These are phyloP conservation scores for Drosophila anomalipes DNA, from an alignment of 2,888 invertebrate species.

Conservation along the genomic window DNA sequence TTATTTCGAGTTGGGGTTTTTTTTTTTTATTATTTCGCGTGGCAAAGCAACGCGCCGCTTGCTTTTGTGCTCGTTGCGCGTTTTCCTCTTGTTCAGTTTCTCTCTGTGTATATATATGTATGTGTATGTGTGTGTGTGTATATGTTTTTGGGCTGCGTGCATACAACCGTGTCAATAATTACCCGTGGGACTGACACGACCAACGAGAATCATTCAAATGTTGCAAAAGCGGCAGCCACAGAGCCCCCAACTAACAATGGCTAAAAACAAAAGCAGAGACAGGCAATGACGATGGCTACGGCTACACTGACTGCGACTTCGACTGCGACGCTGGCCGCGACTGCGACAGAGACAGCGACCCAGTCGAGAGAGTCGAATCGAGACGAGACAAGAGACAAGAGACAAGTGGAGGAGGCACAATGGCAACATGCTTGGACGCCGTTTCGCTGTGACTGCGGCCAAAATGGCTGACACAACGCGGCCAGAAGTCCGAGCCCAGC, in stretches of 20 bases:
- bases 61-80: slow-evolving; percentile 51
- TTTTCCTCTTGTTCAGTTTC: slow-evolving; percentile 38
- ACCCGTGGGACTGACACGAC: slow-evolving; percentile 84
- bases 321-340: slow-evolving; percentile 15
- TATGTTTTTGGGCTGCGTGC: slow-evolving; percentile 82
- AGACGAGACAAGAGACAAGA: slow-evolving; percentile 45
- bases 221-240: slow-evolving; percentile 77
- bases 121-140: slow-evolving; percentile 39
- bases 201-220: slow-evolving; percentile 83
- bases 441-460: slow-evolving; percentile 51
- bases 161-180: slow-evolving; percentile 83
- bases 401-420: slow-evolving; percentile 51
- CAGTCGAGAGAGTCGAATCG: slow-evolving; percentile 54
- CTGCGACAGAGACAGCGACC: slow-evolving; percentile 25
- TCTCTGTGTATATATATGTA: slow-evolving; percentile 39
- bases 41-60: slow-evolving; percentile 68
- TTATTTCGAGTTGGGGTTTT: slow-evolving; percentile 68
- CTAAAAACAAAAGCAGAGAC: slow-evolving; percentile 77
- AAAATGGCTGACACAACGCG: slow-evolving; percentile 75
- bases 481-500: slow-evolving; percentile 46
- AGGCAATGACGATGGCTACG: slow-evolving; percentile 44
- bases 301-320: not conserved
- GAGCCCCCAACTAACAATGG: slow-evolving; percentile 70
- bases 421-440: slow-evolving; percentile 55
- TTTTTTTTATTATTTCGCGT: slow-evolving; percentile 78